Percentiles rank a stretch among this genome's conserved stretches.
Evolutionary conservation across 1,140 invertebrate species (phyloP).

Genomic region (Drosophila saltans): DNA sequence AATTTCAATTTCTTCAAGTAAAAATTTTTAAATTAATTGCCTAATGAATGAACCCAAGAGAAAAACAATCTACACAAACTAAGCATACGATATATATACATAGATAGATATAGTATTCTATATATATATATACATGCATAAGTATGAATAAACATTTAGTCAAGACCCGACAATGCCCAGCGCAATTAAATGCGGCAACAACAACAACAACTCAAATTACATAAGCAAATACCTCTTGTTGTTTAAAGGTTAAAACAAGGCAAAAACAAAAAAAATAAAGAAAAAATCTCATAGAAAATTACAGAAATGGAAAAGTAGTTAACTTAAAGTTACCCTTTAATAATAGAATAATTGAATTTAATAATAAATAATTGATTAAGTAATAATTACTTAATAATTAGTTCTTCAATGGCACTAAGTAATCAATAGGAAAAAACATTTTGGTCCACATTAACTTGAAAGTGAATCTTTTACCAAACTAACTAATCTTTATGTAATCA

Average conservation of each 20-base stretch:
- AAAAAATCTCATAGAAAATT: background rate
- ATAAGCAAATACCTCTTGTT: conserved; percentile 58
- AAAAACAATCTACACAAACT: conserved; percentile 25
- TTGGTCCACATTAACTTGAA: no score
- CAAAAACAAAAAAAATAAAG: background rate
- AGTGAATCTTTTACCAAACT: no score
- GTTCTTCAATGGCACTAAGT: no score
- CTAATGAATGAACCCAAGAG: conserved; percentile 17
- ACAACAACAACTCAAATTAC: conserved; percentile 54
- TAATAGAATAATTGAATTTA: no score
- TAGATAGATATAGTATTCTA: conserved; percentile 14
- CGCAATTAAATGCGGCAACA: conserved; percentile 63
- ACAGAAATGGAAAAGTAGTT: background rate
- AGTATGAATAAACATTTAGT: conserved; percentile 51
- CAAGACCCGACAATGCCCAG: conserved; percentile 49
- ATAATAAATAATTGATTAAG: no score
- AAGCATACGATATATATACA: conserved; percentile 16
- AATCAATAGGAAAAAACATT: no score
- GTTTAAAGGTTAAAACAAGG: conserved; percentile 6
- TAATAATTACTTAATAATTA: no score
- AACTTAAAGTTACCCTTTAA: background rate
- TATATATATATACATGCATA: conserved; percentile 25
- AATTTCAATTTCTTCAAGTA: conserved; percentile 50
- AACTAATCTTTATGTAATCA: no score
- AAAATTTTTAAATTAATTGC: conserved; percentile 44